phyloP scores from a whole-genome alignment of 2,888 invertebrate species.

The Lasiommata megera region DNA sequence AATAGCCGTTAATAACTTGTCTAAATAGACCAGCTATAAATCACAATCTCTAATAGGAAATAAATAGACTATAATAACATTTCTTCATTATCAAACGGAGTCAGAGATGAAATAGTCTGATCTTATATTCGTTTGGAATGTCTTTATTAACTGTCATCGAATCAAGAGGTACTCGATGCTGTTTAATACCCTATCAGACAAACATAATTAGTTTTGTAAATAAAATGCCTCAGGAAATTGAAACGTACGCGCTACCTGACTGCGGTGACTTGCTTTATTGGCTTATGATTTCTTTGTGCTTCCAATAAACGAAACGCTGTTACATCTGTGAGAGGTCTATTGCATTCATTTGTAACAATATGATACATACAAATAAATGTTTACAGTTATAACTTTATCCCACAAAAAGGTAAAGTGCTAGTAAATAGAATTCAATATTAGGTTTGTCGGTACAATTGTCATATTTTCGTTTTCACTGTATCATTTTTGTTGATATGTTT shows the following conservation, averaged over 20 bases:
- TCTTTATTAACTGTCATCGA: conserved; percentile 79
- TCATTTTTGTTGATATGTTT: too few relatives aligned
- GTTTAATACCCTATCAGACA: conserved; percentile 77
- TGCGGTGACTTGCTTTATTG: conserved; percentile 73
- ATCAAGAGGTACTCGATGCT: conserved; percentile 70
- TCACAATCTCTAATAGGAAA: conserved; percentile 30
- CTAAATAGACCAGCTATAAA: conserved; percentile 17
- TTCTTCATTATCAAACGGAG: conserved; percentile 56
- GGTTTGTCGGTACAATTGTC: too few relatives aligned
- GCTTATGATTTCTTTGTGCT: conserved; percentile 43
- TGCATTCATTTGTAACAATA: not conserved
- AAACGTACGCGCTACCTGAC: conserved; percentile 76
- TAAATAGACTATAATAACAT: conserved; percentile 50
- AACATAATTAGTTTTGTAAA: conserved; percentile 81
- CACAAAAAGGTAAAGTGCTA: too few relatives aligned
- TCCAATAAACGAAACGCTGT: conserved; percentile 23
- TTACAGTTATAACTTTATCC: too few relatives aligned
- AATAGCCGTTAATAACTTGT: conserved; percentile 15
- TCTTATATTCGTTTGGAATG: conserved; percentile 71
- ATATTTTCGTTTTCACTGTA: too few relatives aligned
- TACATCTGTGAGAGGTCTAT: conserved; percentile 10
- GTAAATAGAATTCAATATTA: too few relatives aligned
- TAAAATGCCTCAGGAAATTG: conserved; percentile 79
- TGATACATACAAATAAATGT: too few relatives aligned
- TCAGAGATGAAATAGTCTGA: conserved; percentile 61